These are phyloP conservation scores for Hypothenemus hampei DNA, from an alignment of 1,140 invertebrate genomes.

Conservation along the genomic window DNA sequence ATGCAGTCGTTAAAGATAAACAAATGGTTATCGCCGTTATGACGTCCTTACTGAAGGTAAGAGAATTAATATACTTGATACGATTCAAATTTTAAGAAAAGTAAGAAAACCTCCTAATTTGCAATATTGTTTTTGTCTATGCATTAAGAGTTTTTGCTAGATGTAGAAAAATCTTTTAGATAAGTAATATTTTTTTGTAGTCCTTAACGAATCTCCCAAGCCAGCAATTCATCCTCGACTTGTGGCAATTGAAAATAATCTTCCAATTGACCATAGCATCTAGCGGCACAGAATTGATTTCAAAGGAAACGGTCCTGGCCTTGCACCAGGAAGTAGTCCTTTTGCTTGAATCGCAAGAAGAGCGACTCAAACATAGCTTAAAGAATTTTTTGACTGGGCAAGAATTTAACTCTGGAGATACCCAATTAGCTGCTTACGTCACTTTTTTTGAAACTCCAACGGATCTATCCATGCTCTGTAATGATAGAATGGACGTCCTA, in stretches of 20 bases:
- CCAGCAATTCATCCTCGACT: constrained; percentile 49
- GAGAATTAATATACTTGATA: constrained; percentile 23
- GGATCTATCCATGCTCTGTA: not conserved
- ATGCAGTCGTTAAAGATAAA: constrained; percentile 83
- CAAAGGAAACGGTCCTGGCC: constrained; percentile 49
- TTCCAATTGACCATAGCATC: constrained; percentile 46
- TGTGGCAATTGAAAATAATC: constrained; percentile 64
- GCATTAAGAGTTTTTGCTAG: not conserved
- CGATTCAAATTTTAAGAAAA: constrained; percentile 7
- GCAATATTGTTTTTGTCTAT: too few species aligned
- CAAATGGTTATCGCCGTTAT: constrained; percentile 71
- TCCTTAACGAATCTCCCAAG: constrained; percentile 47
- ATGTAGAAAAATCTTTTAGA: not conserved
- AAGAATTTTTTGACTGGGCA: constrained; percentile 48
- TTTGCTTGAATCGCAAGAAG: constrained; percentile 55
- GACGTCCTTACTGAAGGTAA: constrained; percentile 64
- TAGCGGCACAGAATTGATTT: constrained; percentile 40
- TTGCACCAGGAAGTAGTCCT: constrained; percentile 53
- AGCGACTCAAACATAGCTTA: constrained; percentile 46
- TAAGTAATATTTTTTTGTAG: constrained; percentile 39
- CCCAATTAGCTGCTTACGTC: constrained; percentile 53
- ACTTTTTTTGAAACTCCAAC: constrained; percentile 57
- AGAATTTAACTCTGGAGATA: constrained; percentile 40
- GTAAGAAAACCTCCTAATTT: not conserved
- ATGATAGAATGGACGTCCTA: not conserved